phyloP scores from a whole-genome alignment of 1,140 invertebrate species.

The Monochamus saltuarius region DNA sequence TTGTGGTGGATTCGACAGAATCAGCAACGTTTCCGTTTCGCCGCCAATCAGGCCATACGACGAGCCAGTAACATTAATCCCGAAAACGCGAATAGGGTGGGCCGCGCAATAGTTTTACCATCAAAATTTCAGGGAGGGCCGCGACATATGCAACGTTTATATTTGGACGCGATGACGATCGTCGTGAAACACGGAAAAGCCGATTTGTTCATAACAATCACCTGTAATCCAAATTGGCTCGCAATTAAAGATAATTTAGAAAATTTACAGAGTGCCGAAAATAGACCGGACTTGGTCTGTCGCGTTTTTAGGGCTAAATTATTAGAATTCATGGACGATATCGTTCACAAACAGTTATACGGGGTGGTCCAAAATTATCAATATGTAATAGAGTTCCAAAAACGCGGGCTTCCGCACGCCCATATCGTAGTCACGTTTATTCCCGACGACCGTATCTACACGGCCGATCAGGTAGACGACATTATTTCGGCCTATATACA shows the following conservation, averaged over 20 bases:
- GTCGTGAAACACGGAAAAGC: conserved; percentile 15
- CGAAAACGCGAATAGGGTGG: no score
- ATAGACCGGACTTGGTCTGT: conserved; percentile 22
- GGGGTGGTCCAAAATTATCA: neutral
- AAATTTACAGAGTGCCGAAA: neutral
- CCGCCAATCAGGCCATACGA: no score
- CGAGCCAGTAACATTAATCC: no score
- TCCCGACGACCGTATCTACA: neutral
- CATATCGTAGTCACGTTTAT: conserved; percentile 9
- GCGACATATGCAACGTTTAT: conserved; percentile 1
- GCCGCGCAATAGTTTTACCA: no score
- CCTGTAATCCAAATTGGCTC: conserved; percentile 13
- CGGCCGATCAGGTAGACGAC: no score
- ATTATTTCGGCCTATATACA: no score
- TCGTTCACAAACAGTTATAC: conserved; percentile 4
- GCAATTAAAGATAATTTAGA: conserved; percentile 8
- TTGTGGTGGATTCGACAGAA: no score
- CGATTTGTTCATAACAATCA: conserved; percentile 17
- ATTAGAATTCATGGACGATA: conserved; percentile 10
- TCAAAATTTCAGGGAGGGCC: no score
- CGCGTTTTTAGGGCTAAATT: conserved; percentile 18
- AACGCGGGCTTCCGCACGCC: conserved; percentile 15
- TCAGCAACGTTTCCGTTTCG: no score
- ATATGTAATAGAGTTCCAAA: conserved; percentile 11
- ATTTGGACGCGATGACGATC: conserved; percentile 19